Percentiles rank a stretch among this genome's conserved stretches.
These are phyloP conservation scores for Melipona beecheii DNA, from an alignment of 2,888 invertebrate species.

Conservation along the genomic window DNA sequence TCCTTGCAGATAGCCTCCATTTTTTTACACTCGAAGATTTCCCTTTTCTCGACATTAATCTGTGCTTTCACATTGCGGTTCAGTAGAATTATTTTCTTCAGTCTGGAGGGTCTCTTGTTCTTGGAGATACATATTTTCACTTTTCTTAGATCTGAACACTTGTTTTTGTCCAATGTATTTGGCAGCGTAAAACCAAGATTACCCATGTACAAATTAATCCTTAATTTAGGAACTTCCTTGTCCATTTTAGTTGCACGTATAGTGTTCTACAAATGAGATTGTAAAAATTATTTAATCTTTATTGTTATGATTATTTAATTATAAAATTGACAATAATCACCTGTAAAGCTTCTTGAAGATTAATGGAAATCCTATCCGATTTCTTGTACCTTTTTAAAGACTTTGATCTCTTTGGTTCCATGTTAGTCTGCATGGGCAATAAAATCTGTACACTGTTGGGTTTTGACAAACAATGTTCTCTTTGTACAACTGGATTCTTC, in stretches of 20 bases:
- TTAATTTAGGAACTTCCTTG: slow-evolving; percentile 32
- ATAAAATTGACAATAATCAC: slow-evolving; percentile 34
- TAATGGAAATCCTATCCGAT: slow-evolving; percentile 57
- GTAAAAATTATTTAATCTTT: background rate
- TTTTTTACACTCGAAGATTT: slow-evolving; percentile 34
- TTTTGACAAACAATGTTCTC: background rate
- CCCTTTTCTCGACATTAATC: slow-evolving; percentile 28
- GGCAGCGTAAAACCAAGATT: background rate
- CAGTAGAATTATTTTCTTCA: slow-evolving; percentile 62
- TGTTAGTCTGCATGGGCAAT: background rate
- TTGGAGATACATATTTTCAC: slow-evolving; percentile 42
- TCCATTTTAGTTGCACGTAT: slow-evolving; percentile 17
- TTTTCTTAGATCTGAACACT: slow-evolving; percentile 27
- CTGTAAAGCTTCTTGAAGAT: slow-evolving; percentile 65
- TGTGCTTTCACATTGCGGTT: slow-evolving; percentile 50
- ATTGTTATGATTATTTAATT: background rate
- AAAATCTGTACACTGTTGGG: slow-evolving; percentile 4
- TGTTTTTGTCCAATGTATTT: background rate
- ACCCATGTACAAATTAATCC: slow-evolving; percentile 31
- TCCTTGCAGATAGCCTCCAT: slow-evolving; percentile 31
- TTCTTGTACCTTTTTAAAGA: slow-evolving; percentile 13
- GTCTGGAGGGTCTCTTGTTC: slow-evolving; percentile 63
- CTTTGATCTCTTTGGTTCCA: slow-evolving; percentile 12
- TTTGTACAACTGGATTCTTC: background rate
- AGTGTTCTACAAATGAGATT: slow-evolving; percentile 25